Evolutionary conservation across 2,888 invertebrate genomes (phyloP).

Genomic region (Crematogaster levior): DNA sequence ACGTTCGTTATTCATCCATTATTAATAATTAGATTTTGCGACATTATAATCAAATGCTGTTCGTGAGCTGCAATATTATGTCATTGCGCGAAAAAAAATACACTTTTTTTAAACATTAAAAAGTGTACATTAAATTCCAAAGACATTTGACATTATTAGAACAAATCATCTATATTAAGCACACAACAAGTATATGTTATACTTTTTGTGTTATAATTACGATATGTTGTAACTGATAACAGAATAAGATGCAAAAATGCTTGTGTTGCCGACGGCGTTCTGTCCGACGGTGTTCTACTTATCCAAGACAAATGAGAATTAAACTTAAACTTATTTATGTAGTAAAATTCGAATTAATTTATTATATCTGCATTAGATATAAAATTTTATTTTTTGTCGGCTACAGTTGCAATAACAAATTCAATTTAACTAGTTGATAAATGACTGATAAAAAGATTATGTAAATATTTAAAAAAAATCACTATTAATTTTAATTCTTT

Average conservation of each 20-base stretch:
- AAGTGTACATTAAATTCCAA: too few species aligned
- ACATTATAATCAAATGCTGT: background rate
- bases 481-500: background rate
- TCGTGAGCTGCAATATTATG: background rate
- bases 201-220: background rate
- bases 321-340: constrained; percentile 17
- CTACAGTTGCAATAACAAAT: background rate
- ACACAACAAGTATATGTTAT: background rate
- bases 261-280: background rate
- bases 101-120: background rate
- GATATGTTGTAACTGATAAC: background rate
- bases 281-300: background rate
- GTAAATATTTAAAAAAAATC: constrained; percentile 2
- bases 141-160: too few species aligned
- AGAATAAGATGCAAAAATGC: background rate
- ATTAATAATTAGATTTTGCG: background rate
- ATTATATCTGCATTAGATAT: background rate
- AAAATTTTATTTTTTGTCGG: background rate
- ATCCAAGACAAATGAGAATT: background rate
- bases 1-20: background rate
- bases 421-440: background rate
- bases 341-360: background rate
- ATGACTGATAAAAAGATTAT: background rate
- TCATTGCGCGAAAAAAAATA: background rate
- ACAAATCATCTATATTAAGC: too few species aligned